Evolutionary conservation across 2,888 invertebrate genomes (phyloP), one percentile per base, ranked within the genome.

Genomic region (Griposia aprilina): DNA sequence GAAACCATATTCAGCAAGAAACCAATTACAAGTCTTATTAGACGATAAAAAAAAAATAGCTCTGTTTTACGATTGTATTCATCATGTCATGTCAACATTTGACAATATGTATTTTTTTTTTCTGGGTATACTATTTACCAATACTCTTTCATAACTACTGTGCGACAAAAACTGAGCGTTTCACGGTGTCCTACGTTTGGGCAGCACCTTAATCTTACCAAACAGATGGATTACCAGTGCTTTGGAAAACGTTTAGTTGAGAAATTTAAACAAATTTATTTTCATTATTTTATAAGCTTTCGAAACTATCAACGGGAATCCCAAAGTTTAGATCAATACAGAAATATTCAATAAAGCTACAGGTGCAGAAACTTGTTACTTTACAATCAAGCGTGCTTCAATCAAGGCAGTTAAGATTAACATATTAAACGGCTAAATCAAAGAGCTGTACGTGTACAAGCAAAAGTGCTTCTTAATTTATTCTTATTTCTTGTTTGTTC

Each of bases 401-500:
- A 80, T 77, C 80, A 75, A 75, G 48, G 67, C 75, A 59, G 63
- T 70, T 57, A 50, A 81, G 74, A 82, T 87, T 83, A 80, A 71
- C 65, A 75, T 69, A 72, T 74, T 66, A 85, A 76, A 65, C 83
- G 70, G 63, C 72, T 78, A 78, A 87, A 73, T 83, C 72, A 41
- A 78, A 78, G 60, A 71, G 87, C n/a, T 74, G 45, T 52, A 69
- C 23, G 41, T 45, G 41, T 57, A 62, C 20, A 71, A 83, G 66
- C 60, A 78, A 74, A 20, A 57, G 50, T 13, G 59, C 74, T 73
- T 75, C 69, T 65, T 85, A 79, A 87, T 83, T 85, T 79, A 85
- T 85, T 71, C 60, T 65, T 60, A 80, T 41, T 72, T 78, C 76
- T 62, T 62, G 75, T 76, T 78, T 77, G 73, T 74, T 81, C 66